Evolutionary conservation across 2,113 vertebrate species (phyloP).

Genomic region (Pluvianellus socialis): DNA sequence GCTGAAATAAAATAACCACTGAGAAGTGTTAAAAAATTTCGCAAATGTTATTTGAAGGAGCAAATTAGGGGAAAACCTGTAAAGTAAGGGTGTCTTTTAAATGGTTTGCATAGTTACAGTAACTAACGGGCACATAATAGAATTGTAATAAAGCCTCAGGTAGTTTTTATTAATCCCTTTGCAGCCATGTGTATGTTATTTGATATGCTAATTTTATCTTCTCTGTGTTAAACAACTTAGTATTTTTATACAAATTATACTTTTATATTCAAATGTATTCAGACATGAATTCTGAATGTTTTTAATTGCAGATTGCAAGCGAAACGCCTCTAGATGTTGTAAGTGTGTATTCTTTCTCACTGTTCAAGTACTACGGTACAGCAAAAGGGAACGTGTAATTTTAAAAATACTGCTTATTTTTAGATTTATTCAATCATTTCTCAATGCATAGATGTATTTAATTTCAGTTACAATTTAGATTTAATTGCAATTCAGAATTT

Average conservation of each 20-base stretch:
- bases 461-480: not conserved
- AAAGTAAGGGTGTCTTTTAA: not conserved
- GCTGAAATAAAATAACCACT: not conserved
- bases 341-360: conserved; percentile 71
- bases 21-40: not conserved
- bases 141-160: not conserved
- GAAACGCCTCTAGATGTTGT: conserved; percentile 98
- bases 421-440: not conserved
- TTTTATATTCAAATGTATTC: conserved; percentile 32
- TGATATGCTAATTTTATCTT: not conserved
- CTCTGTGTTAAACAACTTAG: not conserved
- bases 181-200: not conserved
- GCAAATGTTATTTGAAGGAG: not conserved
- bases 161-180: not conserved
- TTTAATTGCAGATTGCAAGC: conserved; percentile 89
- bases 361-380: not conserved
- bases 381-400: not conserved
- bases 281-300: not conserved
- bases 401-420: not conserved
- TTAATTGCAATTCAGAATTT: not conserved
- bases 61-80: not conserved
- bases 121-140: not conserved
- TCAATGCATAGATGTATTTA: not conserved
- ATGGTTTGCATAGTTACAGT: not conserved
- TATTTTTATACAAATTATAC: not conserved